Percentiles rank a stretch among this genome's conserved stretches.
phyloP scores from a whole-genome alignment of 2,113 vertebrate genomes.

The Spilogale gracilis region DNA sequence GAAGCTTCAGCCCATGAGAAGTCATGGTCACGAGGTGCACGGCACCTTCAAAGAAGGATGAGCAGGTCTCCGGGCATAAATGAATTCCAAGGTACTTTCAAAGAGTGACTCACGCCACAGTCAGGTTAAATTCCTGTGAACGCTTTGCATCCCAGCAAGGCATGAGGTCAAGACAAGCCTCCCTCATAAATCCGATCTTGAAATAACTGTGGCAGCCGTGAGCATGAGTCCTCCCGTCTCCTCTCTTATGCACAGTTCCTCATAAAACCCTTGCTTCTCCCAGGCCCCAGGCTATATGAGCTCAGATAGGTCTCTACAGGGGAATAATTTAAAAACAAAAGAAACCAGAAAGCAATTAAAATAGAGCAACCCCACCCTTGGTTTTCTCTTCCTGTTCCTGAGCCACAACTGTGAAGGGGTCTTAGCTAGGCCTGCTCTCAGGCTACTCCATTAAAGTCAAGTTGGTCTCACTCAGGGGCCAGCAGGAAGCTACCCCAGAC shows the following conservation, averaged over 20 bases:
- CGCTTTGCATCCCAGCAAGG: neutral
- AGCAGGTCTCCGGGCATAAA: fast-evolving
- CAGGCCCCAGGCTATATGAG: neutral
- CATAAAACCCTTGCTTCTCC: neutral
- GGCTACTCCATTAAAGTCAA: neutral
- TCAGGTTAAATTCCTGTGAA: neutral
- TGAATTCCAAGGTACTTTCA: fast-evolving
- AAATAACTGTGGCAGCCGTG: neutral
- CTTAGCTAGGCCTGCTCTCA: neutral
- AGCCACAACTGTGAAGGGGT: neutral
- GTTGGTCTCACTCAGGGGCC: neutral
- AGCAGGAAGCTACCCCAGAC: neutral
- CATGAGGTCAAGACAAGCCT: neutral
- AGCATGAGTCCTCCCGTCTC: neutral
- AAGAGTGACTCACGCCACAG: neutral
- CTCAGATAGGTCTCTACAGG: neutral
- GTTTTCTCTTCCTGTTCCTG: neutral
- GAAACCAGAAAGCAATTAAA: fast-evolving
- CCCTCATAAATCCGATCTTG: neutral
- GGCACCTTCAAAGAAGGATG: neutral
- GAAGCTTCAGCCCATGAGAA: fast-evolving
- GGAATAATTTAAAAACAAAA: too few species aligned
- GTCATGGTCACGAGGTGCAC: fast-evolving
- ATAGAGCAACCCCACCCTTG: fast-evolving
- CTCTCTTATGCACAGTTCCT: neutral